Evolutionary conservation across 2,113 vertebrate genomes (phyloP), one percentile per base, ranked within the genome.

Genomic region (Lampris megalopsis): DNA sequence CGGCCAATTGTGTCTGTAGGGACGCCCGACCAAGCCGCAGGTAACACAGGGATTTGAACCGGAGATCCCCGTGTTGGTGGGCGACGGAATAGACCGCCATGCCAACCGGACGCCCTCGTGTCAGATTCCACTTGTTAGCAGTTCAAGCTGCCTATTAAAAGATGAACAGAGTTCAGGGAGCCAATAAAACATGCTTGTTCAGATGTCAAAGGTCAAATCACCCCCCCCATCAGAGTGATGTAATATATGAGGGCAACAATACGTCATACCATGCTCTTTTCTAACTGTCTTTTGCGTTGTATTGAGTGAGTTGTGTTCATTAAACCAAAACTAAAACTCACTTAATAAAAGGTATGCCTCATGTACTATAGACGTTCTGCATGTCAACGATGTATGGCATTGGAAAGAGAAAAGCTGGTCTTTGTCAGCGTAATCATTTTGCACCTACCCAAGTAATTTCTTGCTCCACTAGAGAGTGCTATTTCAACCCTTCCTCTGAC

Each of bases 391-490:
- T 24, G 24, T 24, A 45, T 45, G 43, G 43, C 4, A 7, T 45
- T 45, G 43, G 43, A 45, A 13, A 37, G 36, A 4, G 37, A 71
- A 6, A n/a, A 5, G 41, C 58, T 41, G 57, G 9, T 63, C 41
- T 35, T 9, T 48, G 70, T 50, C 38, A 67, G 5, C 40, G 36
- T 3, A 35, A 49, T 59, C 49, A 13, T 49, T 53, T 58, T 24
- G 7, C 37, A 63, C 48, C 62, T 60, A 68, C 64, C 63, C 65
- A 48, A 37, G 24, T 63, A 71, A 48, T 56, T 9, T 50, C 10
- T 68, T 57, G 6, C 59, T 75, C 87, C 81, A 77, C 83, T 77
- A 80, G 81, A 84, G 77, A 45, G 76, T 3, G 66, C 79, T 80
- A 41, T 9, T 52, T 62, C 61, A 37, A 63, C 74, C 50, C 62